phyloP scores from a whole-genome alignment of 2,113 vertebrate genomes.

The Daboia siamensis region DNA sequence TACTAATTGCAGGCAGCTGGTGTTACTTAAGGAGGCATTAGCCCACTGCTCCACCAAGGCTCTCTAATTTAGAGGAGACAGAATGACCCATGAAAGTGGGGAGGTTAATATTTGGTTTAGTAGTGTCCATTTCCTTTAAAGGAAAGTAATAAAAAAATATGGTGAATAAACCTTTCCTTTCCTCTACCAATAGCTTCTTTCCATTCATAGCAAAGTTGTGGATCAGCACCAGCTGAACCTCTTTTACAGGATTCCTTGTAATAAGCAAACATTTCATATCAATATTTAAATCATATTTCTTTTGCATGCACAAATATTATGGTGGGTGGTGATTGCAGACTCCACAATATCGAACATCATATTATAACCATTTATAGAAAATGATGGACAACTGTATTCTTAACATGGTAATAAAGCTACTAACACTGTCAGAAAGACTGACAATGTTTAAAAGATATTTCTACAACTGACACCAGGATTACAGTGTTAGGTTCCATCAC shows the following conservation, averaged over 20 bases:
- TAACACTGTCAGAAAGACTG: neutral
- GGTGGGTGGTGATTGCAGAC: neutral
- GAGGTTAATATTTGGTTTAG: neutral
- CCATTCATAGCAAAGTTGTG: neutral
- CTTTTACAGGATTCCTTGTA: neutral
- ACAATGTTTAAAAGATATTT: constrained; percentile 1
- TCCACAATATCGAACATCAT: neutral
- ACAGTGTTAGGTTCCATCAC: constrained; percentile 2
- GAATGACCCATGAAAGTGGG: neutral
- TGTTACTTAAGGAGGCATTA: too few relatives aligned
- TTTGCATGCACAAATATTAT: neutral
- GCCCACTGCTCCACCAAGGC: too few relatives aligned
- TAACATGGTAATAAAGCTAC: neutral
- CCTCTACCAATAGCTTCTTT: neutral
- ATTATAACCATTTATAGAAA: neutral
- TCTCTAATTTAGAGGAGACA: neutral
- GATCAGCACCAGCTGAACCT: neutral
- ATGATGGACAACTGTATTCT: neutral
- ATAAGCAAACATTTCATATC: neutral
- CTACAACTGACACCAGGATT: constrained; percentile 1
- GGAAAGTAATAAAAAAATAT: neutral
- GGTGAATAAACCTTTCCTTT: neutral
- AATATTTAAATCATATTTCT: neutral
- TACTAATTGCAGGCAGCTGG: too few relatives aligned
- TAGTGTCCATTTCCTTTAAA: neutral